Conservation (phyloP, 1,140 invertebrate genomes). For the Eubasilissa regina region DNA sequence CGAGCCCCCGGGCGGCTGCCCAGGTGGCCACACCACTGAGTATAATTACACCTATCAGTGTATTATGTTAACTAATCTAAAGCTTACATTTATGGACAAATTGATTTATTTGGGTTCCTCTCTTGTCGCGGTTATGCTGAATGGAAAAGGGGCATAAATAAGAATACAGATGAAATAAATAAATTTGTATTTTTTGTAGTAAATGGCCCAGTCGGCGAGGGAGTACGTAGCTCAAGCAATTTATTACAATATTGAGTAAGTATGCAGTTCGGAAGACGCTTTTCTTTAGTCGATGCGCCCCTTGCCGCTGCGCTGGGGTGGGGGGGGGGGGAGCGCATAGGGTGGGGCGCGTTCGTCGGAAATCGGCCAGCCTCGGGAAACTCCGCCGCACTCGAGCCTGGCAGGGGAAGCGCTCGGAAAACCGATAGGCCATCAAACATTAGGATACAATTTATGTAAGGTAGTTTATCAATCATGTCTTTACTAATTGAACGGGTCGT, state of each 20-base stretch:
- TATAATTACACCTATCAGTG: no score
- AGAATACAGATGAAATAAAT: no score
- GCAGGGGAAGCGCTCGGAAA: conserved; percentile 54
- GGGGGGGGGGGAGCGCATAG: conserved; percentile 43
- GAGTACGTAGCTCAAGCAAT: not conserved
- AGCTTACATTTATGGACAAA: no score
- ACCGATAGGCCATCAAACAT: conserved; percentile 56
- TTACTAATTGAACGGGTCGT: conserved; percentile 22
- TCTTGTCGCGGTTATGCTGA: no score
- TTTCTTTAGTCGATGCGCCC: conserved; percentile 40
- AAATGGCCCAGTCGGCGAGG: not conserved
- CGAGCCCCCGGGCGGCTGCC: no score
- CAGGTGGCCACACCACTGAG: no score
- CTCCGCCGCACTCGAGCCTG: conserved; percentile 45
- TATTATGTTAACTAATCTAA: no score
- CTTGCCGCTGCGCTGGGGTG: conserved; percentile 10
- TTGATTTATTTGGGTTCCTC: no score
- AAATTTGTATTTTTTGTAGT: no score
- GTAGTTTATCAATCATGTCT: conserved; percentile 41
- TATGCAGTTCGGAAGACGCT: not conserved
- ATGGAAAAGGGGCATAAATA: no score
- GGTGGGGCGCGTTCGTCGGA: conserved; percentile 48
- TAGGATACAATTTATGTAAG: conserved; percentile 50
- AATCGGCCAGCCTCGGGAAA: conserved; percentile 29
- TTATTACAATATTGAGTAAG: no score